A percentile compares a stretch with the other conserved stretches of the same genome.
Evolutionary conservation across 2,888 invertebrate genomes (phyloP).

Genomic region (Spialia ferax): DNA sequence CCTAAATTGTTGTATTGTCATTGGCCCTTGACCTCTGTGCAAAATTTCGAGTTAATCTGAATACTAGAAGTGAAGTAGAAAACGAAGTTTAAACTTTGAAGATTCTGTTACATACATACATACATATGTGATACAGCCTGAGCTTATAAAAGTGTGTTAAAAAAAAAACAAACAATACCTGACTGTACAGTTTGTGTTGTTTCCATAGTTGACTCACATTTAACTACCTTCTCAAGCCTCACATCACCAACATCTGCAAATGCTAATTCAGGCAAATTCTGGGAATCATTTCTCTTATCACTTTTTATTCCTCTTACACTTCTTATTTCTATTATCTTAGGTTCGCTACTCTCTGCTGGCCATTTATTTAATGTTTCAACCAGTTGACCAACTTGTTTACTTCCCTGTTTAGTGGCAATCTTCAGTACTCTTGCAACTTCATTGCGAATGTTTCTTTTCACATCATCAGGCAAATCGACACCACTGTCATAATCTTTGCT

Average conservation of each 20-base stretch:
- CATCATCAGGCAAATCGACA: conserved; percentile 64
- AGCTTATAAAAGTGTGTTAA: no score
- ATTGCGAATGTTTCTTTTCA: conserved; percentile 61
- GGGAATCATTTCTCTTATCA: conserved; percentile 1
- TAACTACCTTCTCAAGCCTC: conserved; percentile 50
- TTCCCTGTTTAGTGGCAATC: conserved; percentile 42
- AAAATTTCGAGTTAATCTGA: no score
- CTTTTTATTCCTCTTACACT: no score
- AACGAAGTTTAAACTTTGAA: no score
- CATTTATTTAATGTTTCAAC: conserved; percentile 45
- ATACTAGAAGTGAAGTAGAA: no score
- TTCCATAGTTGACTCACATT: conserved; percentile 12
- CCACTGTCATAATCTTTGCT: conserved; percentile 63
- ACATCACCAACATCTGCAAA: conserved; percentile 73
- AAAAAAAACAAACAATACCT: not conserved
- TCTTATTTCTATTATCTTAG: no score
- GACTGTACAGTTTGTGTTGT: not conserved
- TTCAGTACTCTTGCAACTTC: conserved; percentile 63
- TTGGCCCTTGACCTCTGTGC: no score
- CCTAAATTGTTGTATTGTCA: no score
- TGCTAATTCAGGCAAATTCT: conserved; percentile 56
- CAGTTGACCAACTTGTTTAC: conserved; percentile 31
- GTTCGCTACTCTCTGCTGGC: conserved; percentile 12
- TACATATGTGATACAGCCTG: no score
- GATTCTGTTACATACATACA: no score